Conservation (phyloP, 2,113 vertebrate species). For the Equus quagga region DNA sequence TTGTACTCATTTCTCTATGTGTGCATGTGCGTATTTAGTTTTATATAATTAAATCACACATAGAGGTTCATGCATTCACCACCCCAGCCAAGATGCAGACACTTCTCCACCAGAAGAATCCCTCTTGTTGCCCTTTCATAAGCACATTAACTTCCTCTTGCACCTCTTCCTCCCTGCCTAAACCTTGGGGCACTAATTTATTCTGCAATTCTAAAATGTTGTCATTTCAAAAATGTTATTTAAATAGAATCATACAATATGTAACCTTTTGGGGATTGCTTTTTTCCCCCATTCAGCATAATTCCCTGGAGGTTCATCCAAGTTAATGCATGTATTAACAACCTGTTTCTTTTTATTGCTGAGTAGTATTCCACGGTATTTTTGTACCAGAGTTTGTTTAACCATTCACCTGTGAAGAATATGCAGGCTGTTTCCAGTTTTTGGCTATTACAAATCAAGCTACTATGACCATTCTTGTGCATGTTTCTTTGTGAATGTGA, state of each 20-base stretch:
- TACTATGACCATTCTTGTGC: not conserved
- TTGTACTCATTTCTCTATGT: not conserved
- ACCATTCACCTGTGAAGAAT: not conserved
- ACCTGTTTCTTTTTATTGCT: not conserved
- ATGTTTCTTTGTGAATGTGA: not conserved
- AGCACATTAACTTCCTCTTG: not conserved
- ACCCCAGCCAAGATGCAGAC: not conserved
- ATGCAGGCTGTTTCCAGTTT: not conserved
- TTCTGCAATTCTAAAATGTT: not conserved
- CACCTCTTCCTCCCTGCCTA: not conserved
- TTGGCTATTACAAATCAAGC: not conserved
- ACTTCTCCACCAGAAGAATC: not conserved
- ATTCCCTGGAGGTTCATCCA: not conserved
- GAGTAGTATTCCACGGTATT: not conserved
- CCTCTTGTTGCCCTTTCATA: not conserved
- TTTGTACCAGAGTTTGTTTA: not conserved
- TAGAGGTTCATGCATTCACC: not conserved
- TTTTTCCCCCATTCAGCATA: not conserved
- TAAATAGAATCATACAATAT: not conserved
- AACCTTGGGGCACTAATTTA: not conserved
- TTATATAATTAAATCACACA: not conserved
- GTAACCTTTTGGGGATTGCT: not conserved
- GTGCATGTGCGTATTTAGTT: not conserved
- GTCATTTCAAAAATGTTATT: not conserved
- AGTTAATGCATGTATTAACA: not conserved